Evolutionary conservation across 1,140 invertebrate species (phyloP).

Genomic region (Diachasma alloeum): DNA sequence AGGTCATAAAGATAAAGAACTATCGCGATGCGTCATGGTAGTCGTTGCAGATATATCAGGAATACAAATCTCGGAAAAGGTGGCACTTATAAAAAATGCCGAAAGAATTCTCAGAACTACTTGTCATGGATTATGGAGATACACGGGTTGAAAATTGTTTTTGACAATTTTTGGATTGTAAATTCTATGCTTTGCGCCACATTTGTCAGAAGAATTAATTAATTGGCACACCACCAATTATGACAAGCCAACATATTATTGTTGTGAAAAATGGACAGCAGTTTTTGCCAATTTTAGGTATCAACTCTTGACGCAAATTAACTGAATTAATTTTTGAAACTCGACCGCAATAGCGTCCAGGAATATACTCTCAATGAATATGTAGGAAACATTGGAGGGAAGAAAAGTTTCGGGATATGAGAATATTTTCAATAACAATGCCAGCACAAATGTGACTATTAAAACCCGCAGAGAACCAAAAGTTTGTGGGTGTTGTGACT

Average conservation of each 20-base stretch:
- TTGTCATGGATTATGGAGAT: not conserved
- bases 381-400: not conserved
- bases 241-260: too few relatives aligned
- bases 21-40: slow-evolving; percentile 30
- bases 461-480: not conserved
- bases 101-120: not conserved
- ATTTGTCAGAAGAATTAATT: too few relatives aligned
- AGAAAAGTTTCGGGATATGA: not conserved
- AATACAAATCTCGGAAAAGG: not conserved
- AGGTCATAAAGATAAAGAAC: slow-evolving; percentile 36
- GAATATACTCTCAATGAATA: not conserved
- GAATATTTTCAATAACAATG: not conserved
- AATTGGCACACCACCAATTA: too few relatives aligned
- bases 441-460: not conserved
- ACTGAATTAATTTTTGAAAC: not conserved
- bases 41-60: slow-evolving; percentile 1
- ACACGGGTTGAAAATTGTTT: not conserved
- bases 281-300: too few relatives aligned
- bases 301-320: not conserved
- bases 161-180: too few relatives aligned
- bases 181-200: too few relatives aligned
- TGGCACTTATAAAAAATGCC: not conserved
- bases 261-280: too few relatives aligned
- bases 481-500: not conserved
- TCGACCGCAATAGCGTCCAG: not conserved